Conservation (phyloP, 2,888 invertebrate species). For the Dryocosmus kuriphilus region DNA sequence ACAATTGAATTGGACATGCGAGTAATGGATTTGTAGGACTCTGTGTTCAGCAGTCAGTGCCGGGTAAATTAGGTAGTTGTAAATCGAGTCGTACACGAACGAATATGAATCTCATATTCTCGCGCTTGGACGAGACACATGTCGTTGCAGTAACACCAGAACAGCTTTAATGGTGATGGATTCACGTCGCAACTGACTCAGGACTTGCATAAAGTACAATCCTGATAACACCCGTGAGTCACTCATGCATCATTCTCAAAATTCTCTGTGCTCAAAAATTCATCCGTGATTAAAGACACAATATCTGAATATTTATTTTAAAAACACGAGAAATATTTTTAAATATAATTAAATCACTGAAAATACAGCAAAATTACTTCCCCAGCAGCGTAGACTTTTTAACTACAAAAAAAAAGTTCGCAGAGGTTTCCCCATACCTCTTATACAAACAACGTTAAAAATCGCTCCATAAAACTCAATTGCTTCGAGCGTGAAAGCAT, state of each 20-base stretch:
- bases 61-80: slow-evolving; percentile 29
- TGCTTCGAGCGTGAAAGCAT: slow-evolving; percentile 23
- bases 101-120: slow-evolving; percentile 40
- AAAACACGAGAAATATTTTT: no score
- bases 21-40: background rate
- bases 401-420: background rate
- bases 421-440: background rate
- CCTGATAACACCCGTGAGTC: background rate
- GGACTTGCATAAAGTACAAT: slow-evolving; percentile 28
- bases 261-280: background rate
- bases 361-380: background rate
- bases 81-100: slow-evolving; percentile 33
- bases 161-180: slow-evolving; percentile 32
- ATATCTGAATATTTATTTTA: background rate
- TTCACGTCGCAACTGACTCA: slow-evolving; percentile 18
- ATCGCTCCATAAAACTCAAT: slow-evolving; percentile 1
- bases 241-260: background rate
- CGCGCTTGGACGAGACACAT: slow-evolving; percentile 34
- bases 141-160: slow-evolving; percentile 26
- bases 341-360: background rate
- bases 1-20: slow-evolving; percentile 32
- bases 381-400: background rate
- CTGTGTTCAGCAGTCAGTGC: background rate
- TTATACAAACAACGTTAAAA: slow-evolving; percentile 22
- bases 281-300: background rate